Conservation (phyloP, 2,797 vertebrate species). For the Sebastes cheni region DNA sequence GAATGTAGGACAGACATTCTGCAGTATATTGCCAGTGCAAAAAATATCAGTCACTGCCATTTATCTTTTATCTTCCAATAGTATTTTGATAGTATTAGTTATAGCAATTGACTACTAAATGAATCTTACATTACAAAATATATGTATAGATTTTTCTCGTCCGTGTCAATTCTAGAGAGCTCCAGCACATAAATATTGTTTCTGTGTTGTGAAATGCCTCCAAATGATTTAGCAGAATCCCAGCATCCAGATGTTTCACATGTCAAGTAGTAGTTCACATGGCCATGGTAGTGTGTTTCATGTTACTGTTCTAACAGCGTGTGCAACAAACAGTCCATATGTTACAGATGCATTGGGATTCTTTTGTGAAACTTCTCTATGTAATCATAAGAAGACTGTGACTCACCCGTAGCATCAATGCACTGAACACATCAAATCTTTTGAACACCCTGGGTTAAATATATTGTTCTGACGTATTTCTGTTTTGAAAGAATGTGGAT, state of each 20-base stretch:
- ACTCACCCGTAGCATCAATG: background rate
- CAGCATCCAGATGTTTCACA: constrained; percentile 1
- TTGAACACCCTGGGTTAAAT: background rate
- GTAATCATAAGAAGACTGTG: background rate
- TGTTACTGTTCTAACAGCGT: constrained; percentile 3
- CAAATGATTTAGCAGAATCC: background rate
- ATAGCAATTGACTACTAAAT: background rate
- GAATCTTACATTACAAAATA: background rate
- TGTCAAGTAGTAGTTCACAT: constrained; percentile 32
- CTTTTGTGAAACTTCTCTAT: background rate
- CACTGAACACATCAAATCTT: background rate
- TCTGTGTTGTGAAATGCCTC: background rate
- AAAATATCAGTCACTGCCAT: background rate
- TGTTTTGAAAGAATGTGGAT: background rate
- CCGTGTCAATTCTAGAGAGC: background rate
- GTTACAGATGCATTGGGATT: background rate
- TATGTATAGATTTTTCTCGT: background rate
- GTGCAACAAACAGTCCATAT: constrained; percentile 14
- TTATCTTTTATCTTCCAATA: background rate
- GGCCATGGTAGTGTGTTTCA: constrained; percentile 17
- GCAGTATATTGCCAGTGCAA: background rate
- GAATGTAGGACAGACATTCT: background rate
- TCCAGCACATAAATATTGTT: background rate
- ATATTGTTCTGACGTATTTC: background rate
- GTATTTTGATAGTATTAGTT: background rate